Evolutionary conservation across 2,797 vertebrate species (phyloP), one percentile per base, ranked within the genome.

Genomic region (Vireo griseus): DNA sequence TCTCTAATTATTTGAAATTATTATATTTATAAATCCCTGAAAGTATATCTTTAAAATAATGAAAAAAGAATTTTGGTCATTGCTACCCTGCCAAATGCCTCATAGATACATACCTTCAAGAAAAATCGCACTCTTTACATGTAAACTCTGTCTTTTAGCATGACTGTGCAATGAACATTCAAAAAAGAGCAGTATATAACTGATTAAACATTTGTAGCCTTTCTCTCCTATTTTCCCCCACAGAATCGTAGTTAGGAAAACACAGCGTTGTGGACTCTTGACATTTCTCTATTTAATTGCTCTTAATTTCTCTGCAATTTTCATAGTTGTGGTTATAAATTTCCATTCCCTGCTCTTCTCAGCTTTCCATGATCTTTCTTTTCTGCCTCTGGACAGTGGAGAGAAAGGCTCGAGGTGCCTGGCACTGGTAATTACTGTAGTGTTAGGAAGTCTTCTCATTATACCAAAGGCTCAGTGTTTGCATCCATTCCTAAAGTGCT

Each of bases 1-100:
- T 84, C 61, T 92, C 45, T 39, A 74, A 76, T 62, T 85, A 83
- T 90, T 73, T 95, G 52, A 78, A 94, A 93, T 92, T 33, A 79
- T 81, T 84, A 55, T 86, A 88, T 28, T 96, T 95, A 50, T 1
- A 91, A 82, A 58, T 67, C 84, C 51, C 42, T 93, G 29, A 86
- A 97, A 94, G 24, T 75, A 37, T 77, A 35, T 71, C n/a, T 86
- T 93, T 72, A 55, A 86, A 85, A 87, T 76, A 72, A 82, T 42
- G 25, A 69, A 80, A 79, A 61, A 81, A 67, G 18, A 81, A 76
- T 93, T 71, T 24, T 61, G 33, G 37, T 65, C 65, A 40, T 47
- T 94, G 61, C 69, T 87, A 31, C 45, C 67, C 44, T 86, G 47
- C 45, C 31, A 82, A 92, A 89, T 86, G 62, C 45, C 45, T 73